phyloP scores from a whole-genome alignment of 2,113 vertebrate genomes.

The Catharus bicknelli region DNA sequence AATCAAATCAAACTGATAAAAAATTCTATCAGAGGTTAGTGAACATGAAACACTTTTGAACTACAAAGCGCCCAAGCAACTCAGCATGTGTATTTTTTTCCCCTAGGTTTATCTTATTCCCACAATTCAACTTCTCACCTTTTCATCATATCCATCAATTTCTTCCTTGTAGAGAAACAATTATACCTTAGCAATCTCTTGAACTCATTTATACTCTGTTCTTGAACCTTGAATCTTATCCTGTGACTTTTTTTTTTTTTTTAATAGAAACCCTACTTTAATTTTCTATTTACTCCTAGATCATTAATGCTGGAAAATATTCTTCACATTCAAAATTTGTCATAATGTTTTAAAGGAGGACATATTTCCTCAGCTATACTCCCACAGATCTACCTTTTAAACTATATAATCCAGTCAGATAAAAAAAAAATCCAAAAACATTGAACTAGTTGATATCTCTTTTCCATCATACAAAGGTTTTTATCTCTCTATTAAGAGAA shows the following conservation, averaged over 20 bases:
- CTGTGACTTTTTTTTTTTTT: not conserved
- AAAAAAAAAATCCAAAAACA: not conserved
- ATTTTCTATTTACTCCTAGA: constrained; percentile 35
- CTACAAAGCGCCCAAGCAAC: constrained; percentile 46
- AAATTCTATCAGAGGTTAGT: constrained; percentile 51
- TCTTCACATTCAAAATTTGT: not conserved
- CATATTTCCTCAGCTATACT: not conserved
- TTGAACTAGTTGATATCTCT: not conserved
- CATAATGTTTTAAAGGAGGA: not conserved
- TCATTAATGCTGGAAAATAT: not conserved
- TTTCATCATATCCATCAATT: constrained; percentile 46
- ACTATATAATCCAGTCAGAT: not conserved
- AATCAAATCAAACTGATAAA: constrained; percentile 56
- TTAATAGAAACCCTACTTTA: not conserved
- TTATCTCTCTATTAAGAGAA: not conserved
- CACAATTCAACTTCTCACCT: constrained; percentile 40
- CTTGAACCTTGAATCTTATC: constrained; percentile 1
- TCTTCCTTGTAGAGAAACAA: constrained; percentile 56
- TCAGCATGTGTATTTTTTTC: constrained; percentile 10
- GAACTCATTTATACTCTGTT: constrained; percentile 27
- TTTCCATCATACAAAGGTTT: not conserved
- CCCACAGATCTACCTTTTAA: not conserved
- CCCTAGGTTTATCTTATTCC: constrained; percentile 1
- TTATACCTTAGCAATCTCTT: constrained; percentile 5
- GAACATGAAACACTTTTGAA: constrained; percentile 53